phyloP scores from a whole-genome alignment of 2,113 vertebrate genomes.

The Pelecanoides urinatrix region DNA sequence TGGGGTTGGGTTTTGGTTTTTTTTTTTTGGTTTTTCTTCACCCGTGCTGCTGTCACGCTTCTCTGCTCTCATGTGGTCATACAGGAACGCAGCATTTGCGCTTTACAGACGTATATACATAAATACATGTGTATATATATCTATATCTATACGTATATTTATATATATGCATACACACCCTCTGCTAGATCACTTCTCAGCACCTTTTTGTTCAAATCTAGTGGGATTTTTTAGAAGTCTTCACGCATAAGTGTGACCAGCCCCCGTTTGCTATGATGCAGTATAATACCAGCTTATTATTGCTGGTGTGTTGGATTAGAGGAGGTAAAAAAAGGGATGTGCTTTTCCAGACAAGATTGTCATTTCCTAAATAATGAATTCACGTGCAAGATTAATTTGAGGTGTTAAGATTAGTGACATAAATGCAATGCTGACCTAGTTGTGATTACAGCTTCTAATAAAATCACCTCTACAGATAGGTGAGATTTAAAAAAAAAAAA shows the following conservation, averaged over 20 bases:
- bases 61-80: background rate
- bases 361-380: background rate
- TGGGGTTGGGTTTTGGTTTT: no score
- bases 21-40: background rate
- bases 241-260: background rate
- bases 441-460: background rate
- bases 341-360: background rate
- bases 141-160: background rate
- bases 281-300: background rate
- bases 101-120: background rate
- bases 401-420: background rate
- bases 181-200: background rate
- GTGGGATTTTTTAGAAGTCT: background rate
- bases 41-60: background rate
- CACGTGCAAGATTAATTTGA: background rate
- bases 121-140: background rate
- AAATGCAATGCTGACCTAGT: background rate
- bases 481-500: background rate
- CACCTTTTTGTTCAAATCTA: background rate
- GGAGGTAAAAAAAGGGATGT: background rate
- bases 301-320: background rate
- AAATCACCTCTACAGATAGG: background rate
- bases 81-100: background rate
- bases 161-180: background rate
- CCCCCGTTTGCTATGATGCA: background rate